Conservation (phyloP, 2,113 vertebrate genomes). For the Alces alces region DNA sequence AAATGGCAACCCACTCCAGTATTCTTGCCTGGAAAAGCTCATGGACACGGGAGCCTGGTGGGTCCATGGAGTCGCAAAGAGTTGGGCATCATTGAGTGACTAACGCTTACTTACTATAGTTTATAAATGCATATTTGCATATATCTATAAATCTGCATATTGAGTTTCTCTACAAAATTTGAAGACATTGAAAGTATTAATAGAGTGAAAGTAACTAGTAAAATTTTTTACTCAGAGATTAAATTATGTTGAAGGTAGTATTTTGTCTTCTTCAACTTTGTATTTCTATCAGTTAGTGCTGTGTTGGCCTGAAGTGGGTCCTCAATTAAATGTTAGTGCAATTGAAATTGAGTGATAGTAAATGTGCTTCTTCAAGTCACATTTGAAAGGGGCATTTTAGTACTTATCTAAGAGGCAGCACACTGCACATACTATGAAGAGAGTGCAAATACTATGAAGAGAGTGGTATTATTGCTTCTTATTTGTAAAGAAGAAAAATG, state of each 20-base stretch:
- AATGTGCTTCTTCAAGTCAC: not conserved
- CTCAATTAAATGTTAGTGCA: not conserved
- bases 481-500: not conserved
- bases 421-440: not conserved
- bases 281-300: not conserved
- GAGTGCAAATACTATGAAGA: not conserved
- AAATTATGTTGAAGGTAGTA: not conserved
- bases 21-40: not conserved
- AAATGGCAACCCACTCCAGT: not conserved
- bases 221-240: not conserved
- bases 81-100: not conserved
- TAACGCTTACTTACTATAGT: not conserved
- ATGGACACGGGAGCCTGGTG: not conserved
- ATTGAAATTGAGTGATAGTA: not conserved
- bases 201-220: not conserved
- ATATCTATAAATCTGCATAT: not conserved
- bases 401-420: not conserved
- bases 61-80: not conserved
- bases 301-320: not conserved
- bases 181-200: not conserved
- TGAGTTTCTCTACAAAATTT: not conserved
- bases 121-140: not conserved
- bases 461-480: not conserved
- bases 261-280: not conserved
- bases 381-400: not conserved